Percentiles rank a stretch among this genome's conserved stretches.
Conservation (phyloP, 2,113 vertebrate genomes). For the Engraulis encrasicolus region DNA sequence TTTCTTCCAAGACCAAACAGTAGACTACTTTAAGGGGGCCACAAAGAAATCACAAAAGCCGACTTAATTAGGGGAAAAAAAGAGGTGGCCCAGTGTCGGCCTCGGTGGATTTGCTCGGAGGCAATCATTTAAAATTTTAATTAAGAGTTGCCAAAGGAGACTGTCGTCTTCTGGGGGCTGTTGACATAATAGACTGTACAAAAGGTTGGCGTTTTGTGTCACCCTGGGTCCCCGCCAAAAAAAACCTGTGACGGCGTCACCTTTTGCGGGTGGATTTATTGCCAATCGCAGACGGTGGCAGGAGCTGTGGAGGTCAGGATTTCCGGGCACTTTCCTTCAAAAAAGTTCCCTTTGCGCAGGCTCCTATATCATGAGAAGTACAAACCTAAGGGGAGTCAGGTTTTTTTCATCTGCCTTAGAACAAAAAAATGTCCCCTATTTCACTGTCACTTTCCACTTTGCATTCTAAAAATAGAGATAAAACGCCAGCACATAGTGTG, state of each 20-base stretch:
- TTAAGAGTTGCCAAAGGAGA: slow-evolving; percentile 8
- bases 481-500: background rate
- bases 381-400: background rate
- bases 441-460: background rate
- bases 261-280: background rate
- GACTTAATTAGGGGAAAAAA: slow-evolving; percentile 15
- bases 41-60: background rate
- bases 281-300: background rate
- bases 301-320: background rate
- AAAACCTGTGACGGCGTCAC: background rate
- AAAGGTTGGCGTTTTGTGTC: background rate
- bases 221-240: background rate
- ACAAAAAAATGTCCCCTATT: background rate
- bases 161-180: background rate
- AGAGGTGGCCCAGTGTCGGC: background rate
- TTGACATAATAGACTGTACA: background rate
- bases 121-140: background rate
- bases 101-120: background rate
- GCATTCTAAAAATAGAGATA: background rate
- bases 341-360: background rate
- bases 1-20: background rate
- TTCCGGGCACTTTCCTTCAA: background rate
- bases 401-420: background rate
- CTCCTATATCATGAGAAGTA: background rate
- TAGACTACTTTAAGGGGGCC: background rate